A percentile compares a stretch with the other conserved stretches of the same genome.
Evolutionary conservation across 2,888 invertebrate species (phyloP).

Genomic region (Hypomecis atomaria): DNA sequence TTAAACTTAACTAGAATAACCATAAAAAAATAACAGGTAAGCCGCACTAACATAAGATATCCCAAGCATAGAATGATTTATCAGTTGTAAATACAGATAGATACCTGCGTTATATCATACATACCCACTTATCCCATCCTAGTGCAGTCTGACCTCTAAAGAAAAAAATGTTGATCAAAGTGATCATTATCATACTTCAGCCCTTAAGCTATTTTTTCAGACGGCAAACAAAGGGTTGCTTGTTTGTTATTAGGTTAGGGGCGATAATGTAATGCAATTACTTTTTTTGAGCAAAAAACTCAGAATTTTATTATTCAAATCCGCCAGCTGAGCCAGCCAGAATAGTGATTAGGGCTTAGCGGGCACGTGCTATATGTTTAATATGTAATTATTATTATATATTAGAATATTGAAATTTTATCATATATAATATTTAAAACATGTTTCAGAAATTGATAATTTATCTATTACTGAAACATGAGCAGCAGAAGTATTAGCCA

Average conservation of each 20-base stretch:
- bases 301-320: constrained; percentile 80
- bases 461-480: too few species aligned
- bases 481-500: too few species aligned
- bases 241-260: constrained; percentile 83
- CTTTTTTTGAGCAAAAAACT: constrained; percentile 71
- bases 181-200: constrained; percentile 82
- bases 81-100: too few species aligned
- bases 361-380: constrained; percentile 29
- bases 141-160: constrained; percentile 8
- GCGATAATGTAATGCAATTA: constrained; percentile 84
- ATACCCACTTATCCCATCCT: not conserved
- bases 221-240: constrained; percentile 80
- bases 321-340: constrained; percentile 79
- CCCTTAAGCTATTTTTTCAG: constrained; percentile 84
- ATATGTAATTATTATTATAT: not conserved
- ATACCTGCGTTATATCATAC: too few species aligned
- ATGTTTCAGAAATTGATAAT: too few species aligned
- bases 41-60: too few species aligned
- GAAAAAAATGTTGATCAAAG: constrained; percentile 35
- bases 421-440: too few species aligned
- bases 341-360: constrained; percentile 68
- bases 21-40: too few species aligned
- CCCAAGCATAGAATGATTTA: too few species aligned
- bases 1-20: too few species aligned
- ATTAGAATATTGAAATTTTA: too few species aligned